Evolutionary conservation across 2,113 vertebrate genomes (phyloP).

Genomic region (Podiceps cristatus): DNA sequence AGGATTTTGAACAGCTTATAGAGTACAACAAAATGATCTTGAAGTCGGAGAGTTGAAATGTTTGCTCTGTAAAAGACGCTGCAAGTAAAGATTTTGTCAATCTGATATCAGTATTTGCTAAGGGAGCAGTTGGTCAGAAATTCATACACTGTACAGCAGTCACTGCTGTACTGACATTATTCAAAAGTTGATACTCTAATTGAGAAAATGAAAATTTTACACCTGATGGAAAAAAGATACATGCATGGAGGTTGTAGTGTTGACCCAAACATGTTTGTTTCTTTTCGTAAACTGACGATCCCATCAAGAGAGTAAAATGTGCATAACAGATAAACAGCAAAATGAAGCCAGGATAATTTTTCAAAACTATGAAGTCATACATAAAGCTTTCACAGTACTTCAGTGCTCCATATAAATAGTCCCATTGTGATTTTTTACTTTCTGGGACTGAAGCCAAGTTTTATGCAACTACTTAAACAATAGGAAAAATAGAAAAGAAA

Average conservation of each 20-base stretch:
- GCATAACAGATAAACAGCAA: not conserved
- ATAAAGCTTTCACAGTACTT: not conserved
- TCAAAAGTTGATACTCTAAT: not conserved
- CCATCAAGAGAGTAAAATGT: not conserved
- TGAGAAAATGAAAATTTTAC: not conserved
- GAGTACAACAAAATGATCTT: not conserved
- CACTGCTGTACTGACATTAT: not conserved
- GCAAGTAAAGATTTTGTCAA: not conserved
- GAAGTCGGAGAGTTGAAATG: not conserved
- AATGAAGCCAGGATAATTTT: not conserved
- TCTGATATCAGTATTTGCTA: not conserved
- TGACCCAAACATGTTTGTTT: not conserved
- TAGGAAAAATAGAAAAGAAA: not conserved
- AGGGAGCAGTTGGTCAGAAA: not conserved
- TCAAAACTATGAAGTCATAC: not conserved
- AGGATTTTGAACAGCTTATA: not conserved
- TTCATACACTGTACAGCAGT: not conserved
- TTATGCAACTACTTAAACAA: not conserved
- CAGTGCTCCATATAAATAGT: not conserved
- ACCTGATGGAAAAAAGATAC: not conserved
- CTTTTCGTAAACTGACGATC: not conserved
- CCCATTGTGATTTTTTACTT: not conserved
- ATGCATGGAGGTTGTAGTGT: not conserved
- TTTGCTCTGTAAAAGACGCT: not conserved
- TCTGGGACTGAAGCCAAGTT: not conserved